Evolutionary conservation across 2,888 invertebrate genomes (phyloP).

Genomic region (Drosophila ustulata): DNA sequence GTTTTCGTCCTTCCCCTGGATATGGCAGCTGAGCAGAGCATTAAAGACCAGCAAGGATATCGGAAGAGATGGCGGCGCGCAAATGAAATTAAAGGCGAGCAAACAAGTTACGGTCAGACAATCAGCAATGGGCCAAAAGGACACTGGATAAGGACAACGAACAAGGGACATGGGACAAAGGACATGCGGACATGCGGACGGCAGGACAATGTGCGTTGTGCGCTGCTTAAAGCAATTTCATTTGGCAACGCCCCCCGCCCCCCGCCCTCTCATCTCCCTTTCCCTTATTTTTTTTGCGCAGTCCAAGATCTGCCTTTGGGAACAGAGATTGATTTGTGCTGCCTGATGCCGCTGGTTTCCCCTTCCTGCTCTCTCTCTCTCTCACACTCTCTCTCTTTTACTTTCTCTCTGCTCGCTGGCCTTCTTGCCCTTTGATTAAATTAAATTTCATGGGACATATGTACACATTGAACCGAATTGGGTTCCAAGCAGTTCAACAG

Average conservation of each 20-base stretch:
- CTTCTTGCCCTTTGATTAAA: conserved; percentile 83
- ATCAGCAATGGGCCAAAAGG: conserved; percentile 75
- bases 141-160: conserved; percentile 69
- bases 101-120: conserved; percentile 82
- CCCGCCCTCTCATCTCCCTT: conserved; percentile 18
- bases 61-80: conserved; percentile 52
- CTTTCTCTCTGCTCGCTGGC: conserved; percentile 30
- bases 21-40: conserved; percentile 42
- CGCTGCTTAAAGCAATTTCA: conserved; percentile 76
- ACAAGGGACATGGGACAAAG: conserved; percentile 37
- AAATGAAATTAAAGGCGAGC: conserved; percentile 83
- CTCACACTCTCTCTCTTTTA: not conserved
- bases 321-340: conserved; percentile 83
- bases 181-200: conserved; percentile 42
- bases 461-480: conserved; percentile 68
- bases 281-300: conserved; percentile 10
- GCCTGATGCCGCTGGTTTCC: conserved; percentile 26
- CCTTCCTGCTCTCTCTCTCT: not conserved
- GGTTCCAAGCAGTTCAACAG: conserved; percentile 31
- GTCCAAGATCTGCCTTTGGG: conserved; percentile 59
- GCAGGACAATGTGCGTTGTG: conserved; percentile 60
- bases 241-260: conserved; percentile 59
- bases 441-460: conserved; percentile 82
- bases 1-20: not conserved
- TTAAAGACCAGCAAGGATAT: conserved; percentile 59